A percentile compares a stretch with the other conserved stretches of the same genome.
Evolutionary conservation across 2,797 vertebrate species (phyloP).

Genomic region (Otolemur crassicaudatus): DNA sequence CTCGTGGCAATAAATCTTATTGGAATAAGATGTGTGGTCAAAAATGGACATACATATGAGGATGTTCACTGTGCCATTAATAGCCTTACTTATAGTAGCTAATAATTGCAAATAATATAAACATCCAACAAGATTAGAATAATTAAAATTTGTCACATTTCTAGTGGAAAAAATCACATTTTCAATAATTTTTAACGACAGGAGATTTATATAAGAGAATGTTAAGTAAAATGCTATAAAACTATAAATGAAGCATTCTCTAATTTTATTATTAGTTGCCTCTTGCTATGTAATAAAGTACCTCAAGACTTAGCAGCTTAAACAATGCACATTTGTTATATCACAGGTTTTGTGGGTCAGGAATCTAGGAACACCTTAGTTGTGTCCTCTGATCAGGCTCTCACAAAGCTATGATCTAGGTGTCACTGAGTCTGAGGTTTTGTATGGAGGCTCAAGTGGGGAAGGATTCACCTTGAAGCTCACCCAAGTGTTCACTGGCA

Average conservation of each 20-base stretch:
- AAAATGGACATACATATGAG: conserved; percentile 14
- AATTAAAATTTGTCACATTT: background rate
- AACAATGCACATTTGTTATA: background rate
- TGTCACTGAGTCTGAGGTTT: background rate
- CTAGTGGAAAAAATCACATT: background rate
- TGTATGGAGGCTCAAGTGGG: background rate
- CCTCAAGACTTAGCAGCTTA: background rate
- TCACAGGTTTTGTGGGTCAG: background rate
- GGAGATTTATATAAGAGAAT: background rate
- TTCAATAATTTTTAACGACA: background rate
- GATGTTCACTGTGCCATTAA: background rate
- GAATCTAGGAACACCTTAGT: background rate
- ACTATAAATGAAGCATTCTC: conserved; percentile 21
- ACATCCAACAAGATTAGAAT: background rate
- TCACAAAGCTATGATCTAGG: background rate
- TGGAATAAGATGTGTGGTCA: conserved; percentile 29
- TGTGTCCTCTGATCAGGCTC: background rate
- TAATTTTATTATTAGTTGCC: background rate
- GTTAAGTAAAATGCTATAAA: background rate
- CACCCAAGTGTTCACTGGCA: background rate
- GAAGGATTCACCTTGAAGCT: background rate
- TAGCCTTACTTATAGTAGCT: background rate
- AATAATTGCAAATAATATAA: conserved; percentile 49
- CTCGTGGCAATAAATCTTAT: conserved; percentile 8
- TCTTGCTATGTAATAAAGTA: conserved; percentile 17